Evolutionary conservation across 2,888 invertebrate species (phyloP).

Genomic region (Drosophila aldrichi): DNA sequence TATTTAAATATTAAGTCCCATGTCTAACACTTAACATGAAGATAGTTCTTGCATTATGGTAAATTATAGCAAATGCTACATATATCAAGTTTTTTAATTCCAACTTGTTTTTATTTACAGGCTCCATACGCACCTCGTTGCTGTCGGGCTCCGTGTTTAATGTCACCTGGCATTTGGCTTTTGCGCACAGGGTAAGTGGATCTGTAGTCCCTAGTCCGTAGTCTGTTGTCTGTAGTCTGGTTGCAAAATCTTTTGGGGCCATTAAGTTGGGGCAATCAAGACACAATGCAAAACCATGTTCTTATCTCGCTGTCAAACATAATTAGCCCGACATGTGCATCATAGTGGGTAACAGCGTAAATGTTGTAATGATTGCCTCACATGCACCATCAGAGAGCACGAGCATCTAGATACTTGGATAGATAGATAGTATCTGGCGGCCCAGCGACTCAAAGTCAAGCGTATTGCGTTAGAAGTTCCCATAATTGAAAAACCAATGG

Average conservation of each 20-base stretch:
- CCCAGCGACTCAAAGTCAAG: conserved; percentile 52
- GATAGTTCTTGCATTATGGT: neutral
- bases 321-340: conserved; percentile 55
- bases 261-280: conserved; percentile 29
- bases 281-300: conserved; percentile 51
- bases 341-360: conserved; percentile 31
- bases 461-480: conserved; percentile 63
- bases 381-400: conserved; percentile 50
- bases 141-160: conserved; percentile 93
- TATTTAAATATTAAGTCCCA: neutral
- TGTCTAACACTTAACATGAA: neutral
- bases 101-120: conserved; percentile 87
- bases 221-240: neutral
- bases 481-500: conserved; percentile 62
- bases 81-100: neutral
- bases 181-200: conserved; percentile 92
- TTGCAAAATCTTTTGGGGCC: conserved; percentile 22
- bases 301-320: conserved; percentile 52
- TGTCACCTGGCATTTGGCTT: conserved; percentile 97
- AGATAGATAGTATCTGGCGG: neutral
- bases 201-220: conserved; percentile 10
- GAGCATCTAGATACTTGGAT: conserved; percentile 32
- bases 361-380: conserved; percentile 70
- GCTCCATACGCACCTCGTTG: conserved; percentile 91
- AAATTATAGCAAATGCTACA: neutral